Evolutionary conservation across 2,797 vertebrate genomes (phyloP), one percentile per base, ranked within the genome.

Genomic region (Petrocephalus sullivani): DNA sequence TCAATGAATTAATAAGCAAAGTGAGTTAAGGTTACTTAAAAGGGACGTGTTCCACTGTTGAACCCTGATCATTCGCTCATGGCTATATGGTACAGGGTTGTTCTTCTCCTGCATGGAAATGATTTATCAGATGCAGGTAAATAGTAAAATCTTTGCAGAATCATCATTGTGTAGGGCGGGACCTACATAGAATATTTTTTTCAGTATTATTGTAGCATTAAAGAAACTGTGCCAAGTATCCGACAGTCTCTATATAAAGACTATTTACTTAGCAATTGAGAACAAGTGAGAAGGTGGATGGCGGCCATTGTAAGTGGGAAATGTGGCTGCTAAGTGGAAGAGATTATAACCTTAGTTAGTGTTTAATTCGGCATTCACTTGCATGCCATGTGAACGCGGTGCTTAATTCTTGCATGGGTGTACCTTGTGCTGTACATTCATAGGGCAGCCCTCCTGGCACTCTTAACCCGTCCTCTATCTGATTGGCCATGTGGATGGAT

Each of bases 21-120:
- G 56, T 60, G 58, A 64, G 10, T 87, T 87, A 87, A 87, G 58
- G 86, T 67, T n/a, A 85, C 5, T 28, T 56, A 54, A 85, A 53
- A 49, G 82, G 41, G n/a, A 49, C 0, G 75, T 57, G 41, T 49
- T 64, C 46, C 75, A 9, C 37, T 0, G 7, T 3, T 41, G 75
- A 81, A 9, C 37, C 41, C n/a, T 49, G 33, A 49, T 46, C 75
- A 16, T 81, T 21, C 3, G 75, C 46, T 12, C 41, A 49, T 49
- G 33, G 75, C 41, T 81, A 41, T 37, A 8, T 16, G 19, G 19
- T 37, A 71, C 37, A 37, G 16, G 84, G 10, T 85, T 33, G 84
- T 85, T 58, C 28, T 54, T 84, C 54, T 58, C 6, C 14, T 85
- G 46, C 23, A 23, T 85, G 84, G 5, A 81, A 81, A 81, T 49